These are phyloP conservation scores for Mustela lutreola DNA, from an alignment of 2,113 vertebrate species.

Conservation along the genomic window DNA sequence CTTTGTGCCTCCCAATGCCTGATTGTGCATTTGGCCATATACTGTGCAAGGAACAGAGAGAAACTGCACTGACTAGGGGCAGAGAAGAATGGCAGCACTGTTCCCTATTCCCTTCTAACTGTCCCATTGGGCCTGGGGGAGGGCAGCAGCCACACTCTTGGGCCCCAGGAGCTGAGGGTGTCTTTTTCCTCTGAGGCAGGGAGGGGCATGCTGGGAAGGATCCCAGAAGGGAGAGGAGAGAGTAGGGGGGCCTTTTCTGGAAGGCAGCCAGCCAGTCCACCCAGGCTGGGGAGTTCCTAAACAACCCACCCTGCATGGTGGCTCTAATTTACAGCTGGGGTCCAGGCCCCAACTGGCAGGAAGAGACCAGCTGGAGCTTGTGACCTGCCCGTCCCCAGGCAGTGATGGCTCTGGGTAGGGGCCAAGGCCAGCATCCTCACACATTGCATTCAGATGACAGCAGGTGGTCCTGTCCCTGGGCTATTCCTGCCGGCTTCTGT, in stretches of 20 bases:
- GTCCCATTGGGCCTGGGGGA: not conserved
- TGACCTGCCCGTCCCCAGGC: not conserved
- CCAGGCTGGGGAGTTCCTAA: not conserved
- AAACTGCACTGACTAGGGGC: not conserved
- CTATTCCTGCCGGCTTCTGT: not conserved
- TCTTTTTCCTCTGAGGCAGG: not conserved
- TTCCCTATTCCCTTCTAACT: not conserved
- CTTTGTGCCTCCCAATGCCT: conserved; percentile 67
- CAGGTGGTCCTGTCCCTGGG: not conserved
- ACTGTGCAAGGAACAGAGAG: conserved; percentile 10
- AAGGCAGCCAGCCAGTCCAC: not conserved
- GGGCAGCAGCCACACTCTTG: not conserved
- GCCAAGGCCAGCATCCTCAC: not conserved
- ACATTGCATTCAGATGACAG: not conserved
- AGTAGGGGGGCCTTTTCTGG: not conserved
- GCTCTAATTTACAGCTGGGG: conserved; percentile 48
- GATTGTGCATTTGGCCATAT: not conserved
- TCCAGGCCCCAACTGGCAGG: conserved; percentile 40
- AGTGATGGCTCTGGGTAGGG: not conserved
- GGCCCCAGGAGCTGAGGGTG: not conserved
- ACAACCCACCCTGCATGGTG: not conserved
- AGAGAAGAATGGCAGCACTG: conserved; percentile 66
- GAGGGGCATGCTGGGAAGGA: not conserved
- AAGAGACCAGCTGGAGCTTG: conserved; percentile 32
- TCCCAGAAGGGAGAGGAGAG: not conserved